Conservation (phyloP, 1,140 invertebrate species). For the Cataglyphis hispanica region DNA sequence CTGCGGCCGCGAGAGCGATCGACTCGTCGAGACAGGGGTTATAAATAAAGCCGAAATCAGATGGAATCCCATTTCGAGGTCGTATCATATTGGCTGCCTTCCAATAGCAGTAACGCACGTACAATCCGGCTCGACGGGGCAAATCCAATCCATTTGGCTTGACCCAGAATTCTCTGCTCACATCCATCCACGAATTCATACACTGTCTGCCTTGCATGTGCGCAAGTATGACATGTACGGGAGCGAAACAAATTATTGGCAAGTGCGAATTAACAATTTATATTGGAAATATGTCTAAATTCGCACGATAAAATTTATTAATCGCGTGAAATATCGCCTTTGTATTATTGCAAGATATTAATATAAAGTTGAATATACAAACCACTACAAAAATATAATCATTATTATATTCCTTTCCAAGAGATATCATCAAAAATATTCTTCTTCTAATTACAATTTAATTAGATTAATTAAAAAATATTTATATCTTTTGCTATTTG, state of each 20-base stretch:
- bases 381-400: slow-evolving; percentile 1
- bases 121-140: slow-evolving; percentile 59
- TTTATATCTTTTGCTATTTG: neutral
- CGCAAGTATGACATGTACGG: neutral
- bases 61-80: slow-evolving; percentile 72
- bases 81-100: slow-evolving; percentile 73
- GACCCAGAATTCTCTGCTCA: slow-evolving; percentile 72
- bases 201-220: slow-evolving; percentile 29
- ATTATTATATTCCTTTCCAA: neutral
- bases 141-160: slow-evolving; percentile 77
- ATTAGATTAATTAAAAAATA: neutral
- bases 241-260: slow-evolving; percentile 47
- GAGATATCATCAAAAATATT: neutral
- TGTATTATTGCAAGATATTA: neutral
- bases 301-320: slow-evolving; percentile 22
- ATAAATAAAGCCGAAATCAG: slow-evolving; percentile 75
- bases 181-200: slow-evolving; percentile 59
- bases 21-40: neutral
- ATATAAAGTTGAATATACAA: neutral
- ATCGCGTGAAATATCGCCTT: slow-evolving; percentile 1
- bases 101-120: slow-evolving; percentile 69
- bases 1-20: slow-evolving; percentile 25
- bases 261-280: slow-evolving; percentile 58
- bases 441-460: neutral
- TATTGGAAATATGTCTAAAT: slow-evolving; percentile 18